Evolutionary conservation across 2,888 invertebrate genomes (phyloP).

Genomic region (Eupeodes luniger): DNA sequence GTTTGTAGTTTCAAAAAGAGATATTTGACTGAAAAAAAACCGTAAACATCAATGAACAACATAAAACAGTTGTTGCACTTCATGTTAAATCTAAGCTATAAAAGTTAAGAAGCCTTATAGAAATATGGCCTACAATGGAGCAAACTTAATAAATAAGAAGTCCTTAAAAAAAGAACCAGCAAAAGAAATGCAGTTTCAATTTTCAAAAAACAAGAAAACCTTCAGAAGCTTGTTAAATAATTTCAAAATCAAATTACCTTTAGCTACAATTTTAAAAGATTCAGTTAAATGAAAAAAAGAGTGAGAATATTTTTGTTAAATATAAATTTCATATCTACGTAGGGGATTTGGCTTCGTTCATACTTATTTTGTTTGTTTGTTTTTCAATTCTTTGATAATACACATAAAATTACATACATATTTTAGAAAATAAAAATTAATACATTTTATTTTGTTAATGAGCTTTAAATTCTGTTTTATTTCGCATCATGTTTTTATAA

Average conservation of each 20-base stretch:
- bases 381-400: conserved; percentile 16
- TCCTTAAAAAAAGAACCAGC: background rate
- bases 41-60: too few relatives aligned
- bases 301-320: conserved; percentile 50
- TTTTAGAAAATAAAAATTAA: conserved; percentile 52
- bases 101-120: too few relatives aligned
- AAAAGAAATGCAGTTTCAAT: conserved; percentile 9
- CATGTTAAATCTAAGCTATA: too few relatives aligned
- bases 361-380: conserved; percentile 5
- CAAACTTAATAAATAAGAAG: too few relatives aligned
- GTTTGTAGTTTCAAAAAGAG: too few relatives aligned
- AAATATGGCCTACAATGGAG: too few relatives aligned
- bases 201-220: background rate
- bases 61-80: too few relatives aligned
- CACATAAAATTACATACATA: conserved; percentile 26
- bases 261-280: background rate
- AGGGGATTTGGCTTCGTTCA: conserved; percentile 70
- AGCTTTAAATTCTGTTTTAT: conserved; percentile 31
- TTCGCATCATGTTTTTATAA: conserved; percentile 60
- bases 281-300: background rate
- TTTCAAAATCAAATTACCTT: background rate
- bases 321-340: conserved; percentile 42
- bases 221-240: conserved; percentile 6
- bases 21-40: too few relatives aligned
- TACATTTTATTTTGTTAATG: conserved; percentile 52